Evolutionary conservation across 2,888 invertebrate genomes (phyloP), one percentile per base, ranked within the genome.

Genomic region (Euclidia mi): DNA sequence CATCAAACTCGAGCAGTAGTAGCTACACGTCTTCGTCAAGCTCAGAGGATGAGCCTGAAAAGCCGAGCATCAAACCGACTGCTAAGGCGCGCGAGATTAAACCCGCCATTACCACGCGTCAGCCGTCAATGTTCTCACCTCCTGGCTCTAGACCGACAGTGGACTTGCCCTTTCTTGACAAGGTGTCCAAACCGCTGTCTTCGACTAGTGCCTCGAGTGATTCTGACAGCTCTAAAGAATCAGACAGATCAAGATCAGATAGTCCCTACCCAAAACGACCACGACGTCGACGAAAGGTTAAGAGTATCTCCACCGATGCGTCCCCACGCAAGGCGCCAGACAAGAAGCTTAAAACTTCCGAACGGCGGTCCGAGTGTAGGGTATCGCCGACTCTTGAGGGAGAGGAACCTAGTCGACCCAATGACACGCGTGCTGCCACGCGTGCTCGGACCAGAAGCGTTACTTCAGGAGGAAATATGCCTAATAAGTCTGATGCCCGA

Each of bases 321-420:
- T 84, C 89, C 84, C 87, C 88, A 68, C 95, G 95, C 90, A 96
- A 96, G 95, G 95, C 96, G 95, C 96, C 96, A 88, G 96, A 96
- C 93, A 96, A 96, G 96, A 96, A 96, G 96, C 96, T 96, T 96
- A 96, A 96, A 96, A 96, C 96, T 96, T 96, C 96, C 96, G 96
- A 96, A 95, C 96, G 96, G 96, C 95, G 95, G 95, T 95, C 96
- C 95, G 96, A 96, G 95, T 95, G 94, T 91, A 95, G 96, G 95
- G 95, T 95, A 95, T 95, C 96, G 95, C 95, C 96, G 95, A 84
- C 95, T 96, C 87, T 92, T 97, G 95, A 96, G 95, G 95, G 97
- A 97, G 96, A 96, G 96, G 96, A 97, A 97, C 90, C 95, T 93
- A 76, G 88, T 84, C 84, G 95, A 94, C 73, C 91, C 93, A 82